Evolutionary conservation across 2,888 invertebrate species (phyloP).

Genomic region (Scaptomyza flava): DNA sequence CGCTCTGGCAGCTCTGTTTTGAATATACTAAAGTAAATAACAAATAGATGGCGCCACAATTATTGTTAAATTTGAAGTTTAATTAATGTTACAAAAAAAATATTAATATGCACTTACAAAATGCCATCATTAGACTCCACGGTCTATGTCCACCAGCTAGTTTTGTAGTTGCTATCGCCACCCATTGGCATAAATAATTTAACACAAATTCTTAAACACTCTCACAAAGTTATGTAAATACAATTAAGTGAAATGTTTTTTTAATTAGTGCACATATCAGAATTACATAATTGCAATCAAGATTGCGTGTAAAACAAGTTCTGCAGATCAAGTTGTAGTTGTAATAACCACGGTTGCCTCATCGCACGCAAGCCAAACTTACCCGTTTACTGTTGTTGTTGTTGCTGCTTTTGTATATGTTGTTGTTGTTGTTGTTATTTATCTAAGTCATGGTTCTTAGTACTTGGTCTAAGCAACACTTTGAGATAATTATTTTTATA

Average conservation of each 20-base stretch:
- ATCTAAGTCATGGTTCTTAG: conserved; percentile 49
- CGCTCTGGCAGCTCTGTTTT: conserved; percentile 15
- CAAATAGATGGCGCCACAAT: conserved; percentile 19
- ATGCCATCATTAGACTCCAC: not conserved
- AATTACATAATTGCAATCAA: conserved; percentile 77
- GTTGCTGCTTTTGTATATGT: conserved; percentile 7
- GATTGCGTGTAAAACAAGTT: conserved; percentile 76
- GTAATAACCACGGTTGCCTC: conserved; percentile 27
- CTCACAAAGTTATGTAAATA: conserved; percentile 51
- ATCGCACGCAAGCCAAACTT: conserved; percentile 58
- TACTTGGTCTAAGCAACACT: conserved; percentile 61
- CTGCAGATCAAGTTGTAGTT: conserved; percentile 63
- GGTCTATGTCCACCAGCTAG: not conserved
- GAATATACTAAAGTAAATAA: not conserved
- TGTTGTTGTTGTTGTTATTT: conserved; percentile 27
- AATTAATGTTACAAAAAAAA: conserved; percentile 1
- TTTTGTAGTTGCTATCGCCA: not conserved
- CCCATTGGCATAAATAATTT: conserved; percentile 3
- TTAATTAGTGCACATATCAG: conserved; percentile 74
- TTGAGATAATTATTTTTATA: conserved; percentile 81
- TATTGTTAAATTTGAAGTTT: conserved; percentile 16
- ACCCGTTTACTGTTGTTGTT: conserved; percentile 33
- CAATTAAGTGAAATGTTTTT: conserved; percentile 71
- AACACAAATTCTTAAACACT: conserved; percentile 14
- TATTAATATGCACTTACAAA: not conserved